Evolutionary conservation across 2,888 invertebrate genomes (phyloP), one percentile per base, ranked within the genome.

Genomic region (Oscheius onirici): DNA sequence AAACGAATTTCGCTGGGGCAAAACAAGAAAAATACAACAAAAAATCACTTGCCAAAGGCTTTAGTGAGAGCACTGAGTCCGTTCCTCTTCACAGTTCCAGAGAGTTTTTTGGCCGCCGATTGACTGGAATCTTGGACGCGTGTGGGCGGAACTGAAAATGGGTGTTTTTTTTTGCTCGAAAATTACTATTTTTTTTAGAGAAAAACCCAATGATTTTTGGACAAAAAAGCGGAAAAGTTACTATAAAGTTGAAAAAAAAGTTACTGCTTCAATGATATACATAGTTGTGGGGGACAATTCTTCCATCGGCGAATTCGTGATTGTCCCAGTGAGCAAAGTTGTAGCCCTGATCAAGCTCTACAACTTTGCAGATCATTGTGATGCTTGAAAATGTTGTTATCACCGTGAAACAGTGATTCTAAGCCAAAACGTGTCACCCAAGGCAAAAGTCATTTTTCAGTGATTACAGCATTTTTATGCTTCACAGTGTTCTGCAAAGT

Each of bases 81-180:
- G 61, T 79, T 79, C 28, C 74, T 43, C 43, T 79, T 79, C 13
- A 77, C 73, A n/a, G 75, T 76, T 46, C 77, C 79, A 3, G 79
- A 79, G 51, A 77, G 49, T 60, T 79, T 79, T 2, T 76, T 73
- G 57, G 67, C 22, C 13, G 49, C 3, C 5, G 52, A 52, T 15
- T 67, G 52, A 28, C 17, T 17, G 46, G 49, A 22, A 6, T 58
- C 58, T 22, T 34, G 34, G 34, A 24, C 13, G 1, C 68, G 57
- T 2, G 68, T 55, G 10, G 68, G 68, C 15, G 70, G 70, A 3
- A 70, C 70, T 70, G 28, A 57, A 69, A 68, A 11, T 24, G 26
- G n/a, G n/a, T n/a, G n/a, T n/a, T n/a, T 17, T 8, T 13, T 15
- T n/a, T 40, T 17, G 28, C 10, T 2, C n/a, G 2, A 22, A 61